phyloP scores from a whole-genome alignment of 2,888 invertebrate genomes.

The Gonocerus acuteangulatus region DNA sequence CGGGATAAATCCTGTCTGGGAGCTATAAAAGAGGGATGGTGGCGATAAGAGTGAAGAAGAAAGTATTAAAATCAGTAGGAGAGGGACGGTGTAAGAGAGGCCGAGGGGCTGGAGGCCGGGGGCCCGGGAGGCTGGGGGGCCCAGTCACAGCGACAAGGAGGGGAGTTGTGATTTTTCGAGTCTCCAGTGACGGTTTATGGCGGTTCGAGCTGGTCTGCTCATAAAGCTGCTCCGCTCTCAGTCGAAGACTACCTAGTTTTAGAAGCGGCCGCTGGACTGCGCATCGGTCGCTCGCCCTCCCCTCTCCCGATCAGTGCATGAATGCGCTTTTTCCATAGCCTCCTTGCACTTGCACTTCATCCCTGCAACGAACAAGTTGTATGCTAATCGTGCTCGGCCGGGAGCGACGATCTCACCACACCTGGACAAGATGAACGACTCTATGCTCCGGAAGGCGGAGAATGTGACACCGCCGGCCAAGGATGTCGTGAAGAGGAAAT shows the following conservation, averaged over 20 bases:
- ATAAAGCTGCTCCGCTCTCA: background rate
- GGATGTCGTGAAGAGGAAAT: slow-evolving; percentile 6
- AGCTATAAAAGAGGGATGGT: too few species aligned
- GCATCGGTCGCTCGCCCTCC: slow-evolving; percentile 3
- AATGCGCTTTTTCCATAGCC: slow-evolving; percentile 24
- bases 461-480: background rate
- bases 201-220: background rate
- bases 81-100: too few species aligned
- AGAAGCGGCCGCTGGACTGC: slow-evolving; percentile 1
- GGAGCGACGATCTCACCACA: background rate
- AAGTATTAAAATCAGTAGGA: background rate
- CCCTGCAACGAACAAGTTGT: background rate
- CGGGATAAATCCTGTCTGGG: too few species aligned
- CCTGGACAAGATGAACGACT: slow-evolving; percentile 7
- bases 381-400: slow-evolving; percentile 3
- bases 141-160: too few species aligned
- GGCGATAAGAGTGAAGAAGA: background rate
- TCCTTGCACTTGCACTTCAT: slow-evolving; percentile 24
- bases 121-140: background rate
- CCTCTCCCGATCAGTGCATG: slow-evolving; percentile 12
- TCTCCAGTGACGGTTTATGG: slow-evolving; percentile 13
- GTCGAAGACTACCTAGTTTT: slow-evolving; percentile 7
- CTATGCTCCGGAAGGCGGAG: background rate
- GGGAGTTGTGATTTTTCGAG: slow-evolving; percentile 21
- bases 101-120: background rate